Percentiles rank a stretch among this genome's conserved stretches.
Conservation (phyloP, 2,888 invertebrate genomes). For the Spialia ferax region DNA sequence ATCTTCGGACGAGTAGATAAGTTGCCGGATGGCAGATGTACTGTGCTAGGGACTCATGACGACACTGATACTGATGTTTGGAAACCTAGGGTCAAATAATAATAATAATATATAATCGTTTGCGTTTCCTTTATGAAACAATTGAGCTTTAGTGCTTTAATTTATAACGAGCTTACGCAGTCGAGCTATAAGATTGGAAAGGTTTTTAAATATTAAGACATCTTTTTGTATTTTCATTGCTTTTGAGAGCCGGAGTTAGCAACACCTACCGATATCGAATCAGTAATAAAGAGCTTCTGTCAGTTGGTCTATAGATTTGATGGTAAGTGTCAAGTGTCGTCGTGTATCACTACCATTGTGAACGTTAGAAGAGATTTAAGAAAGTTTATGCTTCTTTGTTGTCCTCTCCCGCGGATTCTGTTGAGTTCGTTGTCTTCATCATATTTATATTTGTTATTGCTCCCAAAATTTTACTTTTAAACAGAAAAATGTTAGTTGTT, state of each 20-base stretch:
- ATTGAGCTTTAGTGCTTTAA: conserved; percentile 4
- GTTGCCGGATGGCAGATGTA: conserved; percentile 34
- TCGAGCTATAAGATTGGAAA: background rate
- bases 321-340: background rate
- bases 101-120: background rate
- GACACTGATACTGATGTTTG: background rate
- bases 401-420: conserved; percentile 34
- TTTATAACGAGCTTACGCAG: background rate
- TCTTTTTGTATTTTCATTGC: background rate
- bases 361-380: conserved; percentile 26
- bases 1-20: conserved; percentile 45
- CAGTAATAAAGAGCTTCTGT: background rate
- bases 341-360: conserved; percentile 15
- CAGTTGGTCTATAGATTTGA: background rate
- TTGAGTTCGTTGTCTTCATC: conserved; percentile 19
- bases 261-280: background rate
- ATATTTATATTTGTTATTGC: conserved; percentile 20
- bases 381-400: conserved; percentile 24
- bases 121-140: background rate
- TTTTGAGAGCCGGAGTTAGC: background rate
- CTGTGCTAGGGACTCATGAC: background rate
- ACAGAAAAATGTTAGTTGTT: background rate
- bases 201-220: background rate
- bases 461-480: background rate
- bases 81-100: background rate